A percentile compares a stretch with the other conserved stretches of the same genome.
These are phyloP conservation scores for Empidonax alnorum DNA, from an alignment of 2,113 vertebrate species.

Conservation along the genomic window DNA sequence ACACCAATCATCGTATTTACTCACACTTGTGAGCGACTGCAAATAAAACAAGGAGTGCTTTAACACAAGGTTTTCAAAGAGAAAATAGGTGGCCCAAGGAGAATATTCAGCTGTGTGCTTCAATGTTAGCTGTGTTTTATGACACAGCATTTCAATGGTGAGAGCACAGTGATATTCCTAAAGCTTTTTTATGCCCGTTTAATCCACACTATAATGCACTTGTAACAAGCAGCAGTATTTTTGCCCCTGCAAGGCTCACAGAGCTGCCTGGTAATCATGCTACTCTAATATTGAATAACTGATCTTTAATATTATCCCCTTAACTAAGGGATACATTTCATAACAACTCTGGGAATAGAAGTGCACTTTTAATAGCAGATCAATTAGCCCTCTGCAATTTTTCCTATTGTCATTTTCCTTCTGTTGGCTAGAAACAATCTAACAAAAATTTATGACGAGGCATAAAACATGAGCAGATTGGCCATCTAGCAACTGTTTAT, in stretches of 20 bases:
- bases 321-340: background rate
- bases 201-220: conserved; percentile 27
- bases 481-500: background rate
- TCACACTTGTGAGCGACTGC: background rate
- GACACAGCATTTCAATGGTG: background rate
- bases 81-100: conserved; percentile 34
- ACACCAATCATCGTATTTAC: background rate
- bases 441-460: background rate
- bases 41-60: background rate
- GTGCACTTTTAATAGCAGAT: background rate
- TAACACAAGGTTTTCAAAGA: background rate
- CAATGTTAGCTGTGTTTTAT: background rate
- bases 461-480: background rate
- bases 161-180: conserved; percentile 1
- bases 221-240: background rate
- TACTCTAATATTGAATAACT: background rate
- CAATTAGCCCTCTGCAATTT: background rate
- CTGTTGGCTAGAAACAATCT: background rate
- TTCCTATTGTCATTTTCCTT: background rate
- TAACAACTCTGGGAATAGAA: background rate
- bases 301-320: background rate
- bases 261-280: background rate
- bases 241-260: background rate
- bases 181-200: background rate
- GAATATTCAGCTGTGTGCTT: background rate